Base-by-base conservation (phyloP, 2,888 invertebrate species). In the Patella caerulea region DNA sequence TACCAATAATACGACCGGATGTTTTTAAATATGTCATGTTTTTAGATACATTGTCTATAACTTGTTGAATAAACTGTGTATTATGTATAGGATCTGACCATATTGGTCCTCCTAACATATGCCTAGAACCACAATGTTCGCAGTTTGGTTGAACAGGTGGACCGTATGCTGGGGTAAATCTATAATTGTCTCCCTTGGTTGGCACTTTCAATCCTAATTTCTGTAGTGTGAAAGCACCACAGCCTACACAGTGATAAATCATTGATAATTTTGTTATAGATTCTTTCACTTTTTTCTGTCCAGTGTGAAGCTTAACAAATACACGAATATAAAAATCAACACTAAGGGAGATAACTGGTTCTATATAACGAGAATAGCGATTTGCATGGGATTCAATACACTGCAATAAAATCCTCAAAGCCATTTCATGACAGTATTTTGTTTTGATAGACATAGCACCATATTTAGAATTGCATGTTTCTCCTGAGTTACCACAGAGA, bases 251-350 rank as follows among this genome's bases (percentile, higher is more conserved):
- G 85, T 96, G 95, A 91, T 96, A 96, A 3, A 98, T 94, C 94
- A 95, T 94, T 0, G 97, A 95, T 73, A 97, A 93, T 90, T 98
- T 97, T 86, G 96, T 96, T 76, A 85, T 86, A 0, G 90, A 86
- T 70, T 94, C 94, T 93, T 99, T 99, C 88, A 97, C 98, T 85
- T 95, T 94, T 70, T 94, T 93, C 75, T 96, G 96, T 59, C 98
- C 95, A 0, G 95, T 94, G 86, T 94, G 94, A 0, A 99, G 93
- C 86, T 95, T 94, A 0, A 99, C 96, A 91, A 99, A 98, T 12
- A 99, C 95, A 79, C 99, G 93, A 65, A 99, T 94, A 91, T 99
- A 99, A 93, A 99, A 99, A 92, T 99, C 99, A 0, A 96, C 96
- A 34, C 98, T 98, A 82, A 99, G 92, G 52, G 97, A 97, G 3